phyloP scores from a whole-genome alignment of 1,140 invertebrate genomes.

The Drosophila hydei region DNA sequence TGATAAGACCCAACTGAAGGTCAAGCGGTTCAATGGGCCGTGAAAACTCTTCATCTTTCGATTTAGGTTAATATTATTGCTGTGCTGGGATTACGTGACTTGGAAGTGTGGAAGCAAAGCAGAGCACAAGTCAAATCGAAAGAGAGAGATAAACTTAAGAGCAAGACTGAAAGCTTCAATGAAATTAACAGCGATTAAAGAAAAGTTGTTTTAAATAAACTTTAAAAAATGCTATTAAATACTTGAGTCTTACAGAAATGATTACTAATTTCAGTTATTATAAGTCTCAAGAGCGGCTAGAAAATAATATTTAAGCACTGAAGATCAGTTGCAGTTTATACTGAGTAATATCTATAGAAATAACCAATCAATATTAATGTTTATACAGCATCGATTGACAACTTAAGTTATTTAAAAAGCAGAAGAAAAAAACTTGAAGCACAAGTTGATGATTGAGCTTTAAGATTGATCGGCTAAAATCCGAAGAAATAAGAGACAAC shows the following conservation, averaged over 20 bases:
- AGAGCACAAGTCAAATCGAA: conserved; percentile 8
- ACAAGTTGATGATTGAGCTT: not conserved
- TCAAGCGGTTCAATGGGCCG: conserved; percentile 45
- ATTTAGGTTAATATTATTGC: conserved; percentile 2
- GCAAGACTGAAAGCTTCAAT: not conserved
- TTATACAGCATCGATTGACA: not conserved
- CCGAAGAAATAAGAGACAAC: not conserved
- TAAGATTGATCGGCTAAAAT: not conserved
- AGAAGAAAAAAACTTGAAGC: not conserved
- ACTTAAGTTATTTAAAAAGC: not conserved
- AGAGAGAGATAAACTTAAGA: not conserved
- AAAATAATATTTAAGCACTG: too few relatives aligned
- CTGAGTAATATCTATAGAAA: too few relatives aligned
- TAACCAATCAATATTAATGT: too few relatives aligned
- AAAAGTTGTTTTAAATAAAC: too few relatives aligned
- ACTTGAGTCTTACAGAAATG: too few relatives aligned
- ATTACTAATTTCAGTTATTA: too few relatives aligned
- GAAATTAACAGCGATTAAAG: too few relatives aligned
- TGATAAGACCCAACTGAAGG: conserved; percentile 43
- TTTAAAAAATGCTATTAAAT: too few relatives aligned
- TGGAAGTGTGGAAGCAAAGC: not conserved
- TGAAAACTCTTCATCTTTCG: conserved; percentile 29
- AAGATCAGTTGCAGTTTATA: too few relatives aligned
- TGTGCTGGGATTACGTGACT: not conserved
- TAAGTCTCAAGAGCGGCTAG: too few relatives aligned